phyloP scores from a whole-genome alignment of 2,888 invertebrate species.

The Flabesymbios commensalis region DNA sequence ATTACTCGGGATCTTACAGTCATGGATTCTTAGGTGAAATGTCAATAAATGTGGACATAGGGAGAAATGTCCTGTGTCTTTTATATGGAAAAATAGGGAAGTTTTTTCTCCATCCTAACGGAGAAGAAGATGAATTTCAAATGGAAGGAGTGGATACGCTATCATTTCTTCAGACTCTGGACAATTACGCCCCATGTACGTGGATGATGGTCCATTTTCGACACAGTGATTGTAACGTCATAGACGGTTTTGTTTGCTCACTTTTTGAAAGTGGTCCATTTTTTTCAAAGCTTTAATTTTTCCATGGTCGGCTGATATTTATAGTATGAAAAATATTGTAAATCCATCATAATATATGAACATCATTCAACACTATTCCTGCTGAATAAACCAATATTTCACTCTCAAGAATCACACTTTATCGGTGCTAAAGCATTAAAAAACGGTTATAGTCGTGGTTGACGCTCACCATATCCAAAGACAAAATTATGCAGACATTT shows the following conservation, averaged over 20 bases:
- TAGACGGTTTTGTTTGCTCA: neutral
- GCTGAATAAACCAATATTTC: too few species aligned
- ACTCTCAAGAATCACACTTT: too few species aligned
- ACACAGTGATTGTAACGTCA: neutral
- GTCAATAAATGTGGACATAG: neutral
- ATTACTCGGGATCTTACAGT: constrained; percentile 2
- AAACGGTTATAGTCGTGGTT: too few species aligned
- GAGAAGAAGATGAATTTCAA: constrained; percentile 6
- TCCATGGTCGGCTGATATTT: too few species aligned
- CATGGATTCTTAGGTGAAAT: constrained; percentile 10
- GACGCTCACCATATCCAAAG: too few species aligned
- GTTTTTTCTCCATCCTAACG: constrained; percentile 5
- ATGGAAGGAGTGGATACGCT: constrained; percentile 1
- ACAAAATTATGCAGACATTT: too few species aligned
- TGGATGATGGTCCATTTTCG: constrained; percentile 8
- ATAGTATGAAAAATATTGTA: too few species aligned
- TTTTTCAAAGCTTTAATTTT: neutral
- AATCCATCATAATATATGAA: too few species aligned
- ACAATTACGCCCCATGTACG: neutral
- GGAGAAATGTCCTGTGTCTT: neutral
- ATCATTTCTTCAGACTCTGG: neutral
- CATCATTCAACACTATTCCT: too few species aligned
- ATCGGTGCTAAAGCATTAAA: too few species aligned
- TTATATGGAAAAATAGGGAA: neutral
- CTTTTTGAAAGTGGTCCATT: constrained; percentile 5